These are phyloP conservation scores for Myiozetetes cayanensis DNA, from an alignment of 2,113 vertebrate species.

Conservation along the genomic window DNA sequence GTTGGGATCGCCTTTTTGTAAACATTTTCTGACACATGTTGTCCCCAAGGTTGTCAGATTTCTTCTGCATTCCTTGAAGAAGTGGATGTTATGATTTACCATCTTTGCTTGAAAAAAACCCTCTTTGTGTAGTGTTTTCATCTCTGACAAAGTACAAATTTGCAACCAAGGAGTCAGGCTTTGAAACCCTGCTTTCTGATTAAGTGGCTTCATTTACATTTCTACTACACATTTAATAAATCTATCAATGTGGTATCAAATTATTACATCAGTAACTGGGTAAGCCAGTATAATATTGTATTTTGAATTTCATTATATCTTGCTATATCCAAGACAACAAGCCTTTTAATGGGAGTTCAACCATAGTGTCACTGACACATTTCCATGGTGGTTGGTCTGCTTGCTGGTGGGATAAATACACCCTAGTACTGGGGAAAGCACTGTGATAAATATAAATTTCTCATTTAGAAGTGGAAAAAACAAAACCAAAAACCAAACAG, in stretches of 20 bases:
- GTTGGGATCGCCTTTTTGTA: accelerated
- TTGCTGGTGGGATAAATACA: neutral
- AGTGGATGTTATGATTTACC: neutral
- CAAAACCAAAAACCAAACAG: neutral
- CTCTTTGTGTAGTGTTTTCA: accelerated
- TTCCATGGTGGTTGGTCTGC: neutral
- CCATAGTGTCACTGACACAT: neutral
- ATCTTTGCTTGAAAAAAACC: neutral
- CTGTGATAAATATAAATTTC: neutral
- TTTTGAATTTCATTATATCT: neutral
- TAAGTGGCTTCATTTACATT: neutral
- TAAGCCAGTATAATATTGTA: neutral
- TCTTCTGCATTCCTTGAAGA: neutral
- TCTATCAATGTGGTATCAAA: neutral
- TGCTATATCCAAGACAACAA: neutral
- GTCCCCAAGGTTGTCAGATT: neutral
- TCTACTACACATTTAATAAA: neutral
- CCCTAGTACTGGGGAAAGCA: neutral
- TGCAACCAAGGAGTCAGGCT: neutral
- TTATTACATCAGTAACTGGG: neutral
- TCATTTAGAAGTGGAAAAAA: neutral
- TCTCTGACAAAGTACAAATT: neutral
- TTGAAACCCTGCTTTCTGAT: neutral
- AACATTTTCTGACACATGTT: neutral
- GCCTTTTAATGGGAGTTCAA: neutral